phyloP scores from a whole-genome alignment of 2,113 vertebrate species.

The Hiodon tergisus region DNA sequence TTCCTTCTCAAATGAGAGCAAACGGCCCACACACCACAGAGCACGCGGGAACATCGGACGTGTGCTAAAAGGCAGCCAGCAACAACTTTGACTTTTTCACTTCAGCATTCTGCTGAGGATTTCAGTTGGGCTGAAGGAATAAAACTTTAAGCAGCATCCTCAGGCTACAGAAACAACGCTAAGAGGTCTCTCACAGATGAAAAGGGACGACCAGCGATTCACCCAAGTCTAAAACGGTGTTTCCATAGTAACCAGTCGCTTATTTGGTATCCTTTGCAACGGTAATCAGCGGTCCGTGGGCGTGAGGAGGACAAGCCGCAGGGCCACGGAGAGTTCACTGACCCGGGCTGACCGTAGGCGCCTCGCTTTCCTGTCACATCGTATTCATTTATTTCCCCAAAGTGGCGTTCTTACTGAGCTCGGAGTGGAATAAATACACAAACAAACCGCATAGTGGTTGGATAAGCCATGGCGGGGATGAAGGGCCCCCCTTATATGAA shows the following conservation, averaged over 20 bases:
- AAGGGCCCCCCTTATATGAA: too few relatives aligned
- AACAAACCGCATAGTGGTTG: too few relatives aligned
- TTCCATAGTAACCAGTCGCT: constrained; percentile 58
- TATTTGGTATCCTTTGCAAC: constrained; percentile 43
- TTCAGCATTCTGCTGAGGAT: neutral
- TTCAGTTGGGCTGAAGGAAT: neutral
- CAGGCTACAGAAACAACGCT: constrained; percentile 54
- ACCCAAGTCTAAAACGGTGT: constrained; percentile 58
- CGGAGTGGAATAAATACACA: neutral
- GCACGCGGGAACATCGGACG: too few relatives aligned
- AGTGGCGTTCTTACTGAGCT: neutral
- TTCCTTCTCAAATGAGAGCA: too few relatives aligned
- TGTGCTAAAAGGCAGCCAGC: too few relatives aligned
- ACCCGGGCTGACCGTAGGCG: neutral
- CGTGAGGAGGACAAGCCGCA: neutral
- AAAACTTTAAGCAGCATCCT: constrained; percentile 56
- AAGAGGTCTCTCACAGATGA: constrained; percentile 58
- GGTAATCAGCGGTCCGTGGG: constrained; percentile 28
- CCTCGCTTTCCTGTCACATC: too few relatives aligned
- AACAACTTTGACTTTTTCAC: too few relatives aligned
- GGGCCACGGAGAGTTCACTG: neutral
- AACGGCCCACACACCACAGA: too few relatives aligned
- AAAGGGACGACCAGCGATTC: constrained; percentile 57
- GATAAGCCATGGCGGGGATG: too few relatives aligned
- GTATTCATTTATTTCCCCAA: too few relatives aligned